Evolutionary conservation across 53 echinoderm and acorn worm species (phyloP).

Genomic region (Paelopatides confundens): DNA sequence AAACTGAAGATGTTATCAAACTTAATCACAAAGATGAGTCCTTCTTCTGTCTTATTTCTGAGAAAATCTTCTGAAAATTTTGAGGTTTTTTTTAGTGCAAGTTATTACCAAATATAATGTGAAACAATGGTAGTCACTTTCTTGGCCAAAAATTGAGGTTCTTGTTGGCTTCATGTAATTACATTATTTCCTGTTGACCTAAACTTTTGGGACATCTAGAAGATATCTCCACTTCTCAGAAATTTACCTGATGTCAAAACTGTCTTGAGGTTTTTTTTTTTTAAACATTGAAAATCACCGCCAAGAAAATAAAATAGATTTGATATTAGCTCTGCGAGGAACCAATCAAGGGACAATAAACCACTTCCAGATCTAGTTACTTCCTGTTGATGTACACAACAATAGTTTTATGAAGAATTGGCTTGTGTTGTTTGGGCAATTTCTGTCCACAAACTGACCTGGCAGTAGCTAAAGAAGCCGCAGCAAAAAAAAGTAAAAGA

Average conservation of each 20-base stretch:
- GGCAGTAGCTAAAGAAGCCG: not conserved
- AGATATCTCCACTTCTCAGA: conserved; percentile 40
- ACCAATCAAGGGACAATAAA: not conserved
- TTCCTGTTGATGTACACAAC: not conserved
- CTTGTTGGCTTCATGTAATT: not conserved
- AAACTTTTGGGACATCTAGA: not conserved
- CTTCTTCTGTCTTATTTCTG: conserved; percentile 18
- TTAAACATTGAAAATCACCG: not conserved
- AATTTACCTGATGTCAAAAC: not conserved
- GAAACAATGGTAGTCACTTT: conserved; percentile 40
- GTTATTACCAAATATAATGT: conserved; percentile 4
- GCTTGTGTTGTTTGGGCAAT: not conserved
- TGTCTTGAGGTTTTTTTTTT: not conserved
- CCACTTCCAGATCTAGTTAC: not conserved
- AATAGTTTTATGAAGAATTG: not conserved
- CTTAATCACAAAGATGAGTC: not conserved
- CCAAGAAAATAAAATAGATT: not conserved
- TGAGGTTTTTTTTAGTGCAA: conserved; percentile 32
- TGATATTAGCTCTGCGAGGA: not conserved
- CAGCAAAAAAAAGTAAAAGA: not conserved
- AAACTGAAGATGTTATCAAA: not conserved
- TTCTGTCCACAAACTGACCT: not conserved
- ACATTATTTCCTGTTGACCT: not conserved
- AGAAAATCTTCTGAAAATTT: not conserved
- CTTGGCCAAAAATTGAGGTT: not conserved